phyloP scores from a whole-genome alignment of 2,888 invertebrate genomes.

The Apamea anceps region DNA sequence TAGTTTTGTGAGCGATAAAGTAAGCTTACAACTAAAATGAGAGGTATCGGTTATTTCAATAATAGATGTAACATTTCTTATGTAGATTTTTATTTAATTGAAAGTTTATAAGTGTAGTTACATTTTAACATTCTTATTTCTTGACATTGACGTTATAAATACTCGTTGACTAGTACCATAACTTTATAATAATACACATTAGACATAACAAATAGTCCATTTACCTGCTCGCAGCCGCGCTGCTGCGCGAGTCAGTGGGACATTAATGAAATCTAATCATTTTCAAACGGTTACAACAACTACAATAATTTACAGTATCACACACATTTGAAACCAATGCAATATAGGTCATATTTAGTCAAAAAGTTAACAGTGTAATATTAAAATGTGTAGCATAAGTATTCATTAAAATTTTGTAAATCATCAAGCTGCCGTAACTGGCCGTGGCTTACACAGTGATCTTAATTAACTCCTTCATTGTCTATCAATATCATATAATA shows the following conservation, averaged over 20 bases:
- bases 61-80: conserved; percentile 80
- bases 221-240: conserved; percentile 56
- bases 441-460: conserved; percentile 58
- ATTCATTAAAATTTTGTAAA: conserved; percentile 56
- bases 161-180: conserved; percentile 87
- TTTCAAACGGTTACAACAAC: conserved; percentile 65
- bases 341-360: conserved; percentile 57
- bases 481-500: conserved; percentile 47
- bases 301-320: conserved; percentile 69
- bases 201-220: conserved; percentile 65
- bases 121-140: conserved; percentile 84
- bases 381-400: conserved; percentile 67
- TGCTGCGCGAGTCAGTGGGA: conserved; percentile 58
- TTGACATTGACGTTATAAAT: conserved; percentile 85
- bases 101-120: conserved; percentile 86
- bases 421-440: conserved; percentile 56
- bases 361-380: conserved; percentile 71
- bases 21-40: conserved; percentile 20
- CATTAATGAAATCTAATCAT: conserved; percentile 54
- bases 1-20: conserved; percentile 1
- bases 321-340: conserved; percentile 69
- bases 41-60: conserved; percentile 72
- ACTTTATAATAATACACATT: conserved; percentile 77
- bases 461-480: conserved; percentile 52
- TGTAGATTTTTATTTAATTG: conserved; percentile 88